phyloP scores from a whole-genome alignment of 2,113 vertebrate genomes.

The Perca schrenkii region DNA sequence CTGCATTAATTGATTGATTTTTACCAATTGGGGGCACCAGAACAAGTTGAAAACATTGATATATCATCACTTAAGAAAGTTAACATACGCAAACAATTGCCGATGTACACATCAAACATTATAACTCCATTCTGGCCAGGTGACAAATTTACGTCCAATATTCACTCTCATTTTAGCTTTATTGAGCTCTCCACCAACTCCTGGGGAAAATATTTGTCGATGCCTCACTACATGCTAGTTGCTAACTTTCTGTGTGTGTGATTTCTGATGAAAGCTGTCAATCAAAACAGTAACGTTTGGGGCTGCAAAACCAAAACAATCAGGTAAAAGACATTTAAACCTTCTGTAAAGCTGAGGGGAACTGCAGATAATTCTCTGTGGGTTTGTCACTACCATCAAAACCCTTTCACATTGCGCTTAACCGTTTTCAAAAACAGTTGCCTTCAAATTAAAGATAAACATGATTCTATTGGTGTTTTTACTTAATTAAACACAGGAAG shows the following conservation, averaged over 20 bases:
- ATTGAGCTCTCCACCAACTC: not conserved
- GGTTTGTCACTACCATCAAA: not conserved
- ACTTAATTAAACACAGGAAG: too few relatives aligned
- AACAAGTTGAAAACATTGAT: not conserved
- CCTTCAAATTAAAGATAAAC: not conserved
- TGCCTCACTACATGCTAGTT: not conserved
- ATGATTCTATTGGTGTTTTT: too few relatives aligned
- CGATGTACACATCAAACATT: not conserved
- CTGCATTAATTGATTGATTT: not conserved
- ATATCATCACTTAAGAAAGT: too few relatives aligned
- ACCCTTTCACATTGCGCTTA: not conserved
- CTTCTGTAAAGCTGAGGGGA: not conserved
- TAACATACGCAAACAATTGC: not conserved
- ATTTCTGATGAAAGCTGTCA: too few relatives aligned
- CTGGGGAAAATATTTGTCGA: not conserved
- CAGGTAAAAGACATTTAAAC: not conserved
- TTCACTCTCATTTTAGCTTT: not conserved
- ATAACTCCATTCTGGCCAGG: not conserved
- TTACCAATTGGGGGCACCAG: not conserved
- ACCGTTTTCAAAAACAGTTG: too few relatives aligned
- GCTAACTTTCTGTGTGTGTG: not conserved
- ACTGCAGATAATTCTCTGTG: not conserved
- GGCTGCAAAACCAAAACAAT: not conserved
- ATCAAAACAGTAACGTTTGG: not conserved
- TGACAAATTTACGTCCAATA: not conserved